Conservation (phyloP, 2,888 invertebrate species). For the Ectemnius lituratus region DNA sequence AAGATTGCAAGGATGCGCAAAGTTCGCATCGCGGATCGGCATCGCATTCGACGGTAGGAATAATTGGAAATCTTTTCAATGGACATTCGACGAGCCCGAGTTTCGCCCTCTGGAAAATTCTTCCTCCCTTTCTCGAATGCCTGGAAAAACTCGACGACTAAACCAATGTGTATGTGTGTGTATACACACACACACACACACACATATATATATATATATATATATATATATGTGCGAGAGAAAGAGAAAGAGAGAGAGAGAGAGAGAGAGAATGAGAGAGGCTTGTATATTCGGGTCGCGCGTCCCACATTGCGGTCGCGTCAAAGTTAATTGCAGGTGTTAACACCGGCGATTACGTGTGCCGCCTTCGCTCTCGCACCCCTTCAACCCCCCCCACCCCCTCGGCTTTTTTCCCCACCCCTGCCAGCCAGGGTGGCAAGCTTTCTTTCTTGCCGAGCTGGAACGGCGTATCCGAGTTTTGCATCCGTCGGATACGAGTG, state of each 20-base stretch:
- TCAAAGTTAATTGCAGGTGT: constrained; percentile 68
- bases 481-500: no score
- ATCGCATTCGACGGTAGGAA: not conserved
- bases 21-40: not conserved
- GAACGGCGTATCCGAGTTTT: not conserved
- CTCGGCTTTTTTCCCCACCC: constrained; percentile 9
- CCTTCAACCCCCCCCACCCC: not conserved
- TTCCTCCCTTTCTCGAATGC: not conserved
- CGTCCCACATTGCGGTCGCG: constrained; percentile 52
- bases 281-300: constrained; percentile 48
- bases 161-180: not conserved
- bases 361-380: not conserved
- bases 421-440: not conserved
- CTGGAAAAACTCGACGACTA: not conserved
- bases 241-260: not conserved
- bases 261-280: constrained; percentile 14
- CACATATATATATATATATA: no score
- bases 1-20: not conserved
- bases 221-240: not conserved
- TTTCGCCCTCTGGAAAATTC: not conserved
- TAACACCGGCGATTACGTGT: constrained; percentile 60
- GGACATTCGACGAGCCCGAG: not conserved
- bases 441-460: not conserved
- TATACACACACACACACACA: no score
- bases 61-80: constrained; percentile 32